Evolutionary conservation across 2,888 invertebrate genomes (phyloP).

Genomic region (Drosophila ezoana): DNA sequence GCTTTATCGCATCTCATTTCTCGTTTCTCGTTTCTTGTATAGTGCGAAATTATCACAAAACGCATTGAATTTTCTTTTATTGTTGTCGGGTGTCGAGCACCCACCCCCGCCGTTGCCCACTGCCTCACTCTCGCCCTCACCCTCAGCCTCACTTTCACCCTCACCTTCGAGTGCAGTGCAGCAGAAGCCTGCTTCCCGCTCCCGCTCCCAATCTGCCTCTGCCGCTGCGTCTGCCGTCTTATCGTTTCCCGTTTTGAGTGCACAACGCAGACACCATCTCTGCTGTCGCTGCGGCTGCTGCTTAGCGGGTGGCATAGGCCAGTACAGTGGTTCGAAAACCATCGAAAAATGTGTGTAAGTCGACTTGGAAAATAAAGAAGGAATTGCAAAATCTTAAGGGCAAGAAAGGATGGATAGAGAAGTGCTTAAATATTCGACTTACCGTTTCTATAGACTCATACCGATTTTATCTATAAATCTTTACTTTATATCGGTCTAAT

Average conservation of each 20-base stretch:
- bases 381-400: too few species aligned
- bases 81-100: slow-evolving; percentile 54
- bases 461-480: too few species aligned
- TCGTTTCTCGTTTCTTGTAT: slow-evolving; percentile 56
- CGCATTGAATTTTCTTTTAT: slow-evolving; percentile 79
- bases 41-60: slow-evolving; percentile 75
- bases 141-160: neutral
- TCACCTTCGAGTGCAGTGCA: slow-evolving; percentile 45
- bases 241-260: slow-evolving; percentile 70
- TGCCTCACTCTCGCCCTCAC: neutral
- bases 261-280: slow-evolving; percentile 40
- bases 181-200: slow-evolving; percentile 47
- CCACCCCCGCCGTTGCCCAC: slow-evolving; percentile 17
- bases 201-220: neutral
- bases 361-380: too few species aligned
- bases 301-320: slow-evolving; percentile 37
- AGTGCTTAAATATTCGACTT: too few species aligned
- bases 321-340: slow-evolving; percentile 33
- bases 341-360: slow-evolving; percentile 2
- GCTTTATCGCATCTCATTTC: slow-evolving; percentile 39
- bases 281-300: slow-evolving; percentile 42
- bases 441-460: too few species aligned
- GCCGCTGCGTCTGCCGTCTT: slow-evolving; percentile 58
- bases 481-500: too few species aligned
- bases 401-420: too few species aligned